Evolutionary conservation across 2,113 vertebrate genomes (phyloP), one percentile per base, ranked within the genome.

Genomic region (Ptilonorhynchus violaceus): DNA sequence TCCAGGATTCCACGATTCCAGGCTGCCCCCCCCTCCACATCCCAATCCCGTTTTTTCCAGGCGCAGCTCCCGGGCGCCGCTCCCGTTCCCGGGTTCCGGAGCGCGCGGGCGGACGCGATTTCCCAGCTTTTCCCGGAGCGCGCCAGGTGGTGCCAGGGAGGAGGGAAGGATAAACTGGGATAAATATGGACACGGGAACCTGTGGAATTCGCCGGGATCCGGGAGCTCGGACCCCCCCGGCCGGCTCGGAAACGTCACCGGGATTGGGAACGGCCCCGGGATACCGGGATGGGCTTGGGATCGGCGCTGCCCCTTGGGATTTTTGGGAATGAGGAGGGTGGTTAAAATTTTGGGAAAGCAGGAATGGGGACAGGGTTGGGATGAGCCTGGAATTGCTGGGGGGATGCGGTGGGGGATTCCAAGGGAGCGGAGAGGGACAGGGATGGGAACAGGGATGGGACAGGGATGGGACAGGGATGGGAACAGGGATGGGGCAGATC

Each of bases 371-470:
- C 8, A 2, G 70, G 4, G 3, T 4, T 3, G 5, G 19, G 16
- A 28, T 3, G 8, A 41, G 23, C 11, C 7, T 2, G 1, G 12
- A 8, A 7, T 10, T 8, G 21, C 8, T 0, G 6, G 19, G 37
- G 11, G 28, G 15, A 13, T 42, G 72, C 55, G 47, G 33, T 31
- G 52, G 27, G 52, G 59, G 55, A 11, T 49, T 15, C 44, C 16
- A 5, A 44, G n/a, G 46, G 31, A 42, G 80, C 15, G 13, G 24
- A 80, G 18, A 11, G 58, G 41, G 46, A 23, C 20, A 2, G 64
- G 49, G 75, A 49, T 28, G 46, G 73, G 55, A 39, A 23, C 22
- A 23, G 37, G 37, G 37, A 39, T 39, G 37, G 37, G 37, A 39
- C 37, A 39, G 37, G 37, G 37, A 39, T 39, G 47, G 47, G 47